phyloP scores from a whole-genome alignment of 2,797 vertebrate genomes.

The Xenops minutus region DNA sequence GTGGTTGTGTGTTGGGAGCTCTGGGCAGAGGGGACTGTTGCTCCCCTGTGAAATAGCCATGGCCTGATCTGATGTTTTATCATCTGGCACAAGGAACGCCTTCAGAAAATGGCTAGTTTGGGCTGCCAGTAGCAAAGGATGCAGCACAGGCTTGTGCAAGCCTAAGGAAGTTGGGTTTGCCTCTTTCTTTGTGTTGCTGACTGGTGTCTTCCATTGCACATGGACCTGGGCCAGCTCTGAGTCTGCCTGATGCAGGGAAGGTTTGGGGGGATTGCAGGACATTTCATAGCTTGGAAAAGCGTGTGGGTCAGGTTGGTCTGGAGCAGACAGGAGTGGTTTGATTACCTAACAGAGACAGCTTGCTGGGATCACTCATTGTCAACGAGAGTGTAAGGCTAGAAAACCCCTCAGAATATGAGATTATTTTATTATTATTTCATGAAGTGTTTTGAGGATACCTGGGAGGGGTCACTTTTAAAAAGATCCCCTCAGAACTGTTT shows the following conservation, averaged over 20 bases:
- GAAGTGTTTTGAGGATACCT: background rate
- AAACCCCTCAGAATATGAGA: background rate
- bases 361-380: accelerated
- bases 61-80: background rate
- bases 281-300: background rate
- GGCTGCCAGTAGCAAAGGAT: background rate
- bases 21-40: background rate
- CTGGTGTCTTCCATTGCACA: background rate
- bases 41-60: background rate
- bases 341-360: background rate
- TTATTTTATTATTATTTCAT: background rate
- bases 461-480: background rate
- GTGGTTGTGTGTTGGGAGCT: background rate
- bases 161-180: background rate
- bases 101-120: background rate
- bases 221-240: background rate
- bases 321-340: background rate
- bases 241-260: background rate
- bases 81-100: background rate
- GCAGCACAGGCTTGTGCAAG: background rate
- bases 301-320: background rate
- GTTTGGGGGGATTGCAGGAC: background rate
- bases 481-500: background rate
- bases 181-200: background rate
- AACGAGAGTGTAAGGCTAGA: background rate